A percentile compares a stretch with the other conserved stretches of the same genome.
Evolutionary conservation across 2,888 invertebrate species (phyloP).

Genomic region (Calliscelio sp.): DNA sequence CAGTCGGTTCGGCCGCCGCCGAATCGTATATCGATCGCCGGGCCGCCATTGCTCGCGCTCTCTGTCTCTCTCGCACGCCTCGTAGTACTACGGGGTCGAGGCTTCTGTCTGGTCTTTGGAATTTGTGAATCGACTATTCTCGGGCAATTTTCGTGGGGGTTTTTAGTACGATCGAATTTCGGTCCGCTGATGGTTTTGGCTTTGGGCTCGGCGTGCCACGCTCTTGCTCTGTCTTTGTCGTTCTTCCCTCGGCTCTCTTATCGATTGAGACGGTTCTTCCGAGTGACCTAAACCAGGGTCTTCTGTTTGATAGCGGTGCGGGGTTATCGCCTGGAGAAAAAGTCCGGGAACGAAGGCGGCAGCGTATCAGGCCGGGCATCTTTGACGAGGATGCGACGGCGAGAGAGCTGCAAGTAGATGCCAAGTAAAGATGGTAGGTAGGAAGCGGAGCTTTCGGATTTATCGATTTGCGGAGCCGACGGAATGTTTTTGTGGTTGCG

Average conservation of each 20-base stretch:
- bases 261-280: constrained; percentile 74
- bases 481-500: constrained; percentile 39
- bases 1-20: constrained; percentile 2
- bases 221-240: constrained; percentile 69
- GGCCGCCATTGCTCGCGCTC: constrained; percentile 63
- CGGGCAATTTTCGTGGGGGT: constrained; percentile 51
- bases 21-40: constrained; percentile 67
- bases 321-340: constrained; percentile 68
- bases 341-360: constrained; percentile 32
- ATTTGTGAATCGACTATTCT: constrained; percentile 7
- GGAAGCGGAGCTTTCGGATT: constrained; percentile 28
- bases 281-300: constrained; percentile 71
- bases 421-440: constrained; percentile 47
- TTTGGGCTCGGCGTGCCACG: constrained; percentile 44
- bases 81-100: constrained; percentile 60
- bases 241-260: constrained; percentile 72
- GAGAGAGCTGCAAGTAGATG: constrained; percentile 36
- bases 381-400: constrained; percentile 35
- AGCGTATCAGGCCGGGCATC: constrained; percentile 35
- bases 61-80: constrained; percentile 32
- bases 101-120: constrained; percentile 22
- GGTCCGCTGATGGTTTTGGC: no score
- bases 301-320: constrained; percentile 49
- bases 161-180: constrained; percentile 39
- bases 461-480: constrained; percentile 48